These are phyloP conservation scores for Cerastoderma edule DNA, from an alignment of 2,888 invertebrate species.

Conservation along the genomic window DNA sequence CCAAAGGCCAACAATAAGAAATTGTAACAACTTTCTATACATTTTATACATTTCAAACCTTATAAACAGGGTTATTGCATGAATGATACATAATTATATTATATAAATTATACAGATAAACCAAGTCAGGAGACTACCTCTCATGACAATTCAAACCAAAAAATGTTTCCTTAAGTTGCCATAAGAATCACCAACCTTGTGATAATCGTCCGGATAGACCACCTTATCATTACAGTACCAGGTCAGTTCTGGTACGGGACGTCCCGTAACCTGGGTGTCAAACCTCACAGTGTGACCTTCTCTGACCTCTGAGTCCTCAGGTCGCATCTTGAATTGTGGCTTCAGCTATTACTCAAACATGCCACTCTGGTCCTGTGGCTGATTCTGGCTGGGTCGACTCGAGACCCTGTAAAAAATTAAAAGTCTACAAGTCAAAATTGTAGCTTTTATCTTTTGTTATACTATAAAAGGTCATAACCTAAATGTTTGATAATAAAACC, in stretches of 20 bases:
- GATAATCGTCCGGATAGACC: slow-evolving; percentile 93
- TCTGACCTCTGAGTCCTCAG: slow-evolving; percentile 82
- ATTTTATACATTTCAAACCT: too few relatives aligned
- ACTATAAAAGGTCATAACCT: too few relatives aligned
- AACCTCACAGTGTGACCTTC: slow-evolving; percentile 85
- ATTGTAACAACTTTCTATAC: too few relatives aligned
- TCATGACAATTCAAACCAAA: too few relatives aligned
- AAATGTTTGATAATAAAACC: too few relatives aligned
- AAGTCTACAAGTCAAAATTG: not conserved
- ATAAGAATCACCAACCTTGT: slow-evolving; percentile 78
- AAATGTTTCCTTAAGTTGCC: too few relatives aligned
- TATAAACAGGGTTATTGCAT: too few relatives aligned
- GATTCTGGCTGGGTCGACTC: slow-evolving; percentile 34
- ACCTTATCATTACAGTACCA: slow-evolving; percentile 93
- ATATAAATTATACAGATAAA: too few relatives aligned
- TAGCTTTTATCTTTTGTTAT: too few relatives aligned
- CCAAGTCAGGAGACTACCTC: too few relatives aligned
- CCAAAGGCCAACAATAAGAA: too few relatives aligned
- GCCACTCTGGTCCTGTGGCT: slow-evolving; percentile 78
- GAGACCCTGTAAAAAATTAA: slow-evolving; percentile 55
- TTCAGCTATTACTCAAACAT: slow-evolving; percentile 81
- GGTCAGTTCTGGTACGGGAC: slow-evolving; percentile 86
- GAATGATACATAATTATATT: too few relatives aligned
- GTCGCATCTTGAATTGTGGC: slow-evolving; percentile 82
- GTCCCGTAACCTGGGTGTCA: slow-evolving; percentile 82